A percentile compares a stretch with the other conserved stretches of the same genome.
phyloP scores from a whole-genome alignment of 2,888 invertebrate species.

The Lingula anatina region DNA sequence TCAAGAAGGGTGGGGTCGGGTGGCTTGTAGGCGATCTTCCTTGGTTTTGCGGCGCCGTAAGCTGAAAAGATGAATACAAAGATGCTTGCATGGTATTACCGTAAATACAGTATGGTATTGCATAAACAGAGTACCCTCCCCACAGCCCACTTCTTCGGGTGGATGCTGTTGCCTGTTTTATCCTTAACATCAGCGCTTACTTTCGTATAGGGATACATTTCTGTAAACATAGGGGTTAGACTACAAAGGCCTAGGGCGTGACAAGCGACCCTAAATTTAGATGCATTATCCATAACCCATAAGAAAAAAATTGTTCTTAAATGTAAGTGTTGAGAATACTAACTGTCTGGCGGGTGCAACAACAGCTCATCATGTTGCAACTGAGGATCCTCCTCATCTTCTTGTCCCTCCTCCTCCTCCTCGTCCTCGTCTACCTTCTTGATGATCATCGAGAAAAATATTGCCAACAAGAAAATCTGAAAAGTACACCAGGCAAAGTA shows the following conservation, averaged over 20 bases:
- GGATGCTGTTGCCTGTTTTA: not conserved
- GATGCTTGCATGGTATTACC: not conserved
- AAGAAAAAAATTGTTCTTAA: not conserved
- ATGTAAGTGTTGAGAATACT: slow-evolving; percentile 10
- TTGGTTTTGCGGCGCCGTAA: slow-evolving; percentile 24
- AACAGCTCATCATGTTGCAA: slow-evolving; percentile 46
- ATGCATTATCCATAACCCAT: not conserved
- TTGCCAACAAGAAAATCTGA: slow-evolving; percentile 45
- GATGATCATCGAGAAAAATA: slow-evolving; percentile 46
- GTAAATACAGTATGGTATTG: not conserved
- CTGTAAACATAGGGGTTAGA: not conserved
- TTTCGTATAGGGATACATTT: not conserved
- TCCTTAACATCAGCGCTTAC: not conserved
- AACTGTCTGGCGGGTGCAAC: slow-evolving; percentile 22
- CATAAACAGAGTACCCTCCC: not conserved
- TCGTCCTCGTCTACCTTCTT: slow-evolving; percentile 43
- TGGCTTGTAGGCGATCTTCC: slow-evolving; percentile 42
- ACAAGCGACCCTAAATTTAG: not conserved
- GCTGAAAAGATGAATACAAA: slow-evolving; percentile 11
- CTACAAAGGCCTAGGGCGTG: not conserved
- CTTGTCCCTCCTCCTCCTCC: slow-evolving; percentile 41
- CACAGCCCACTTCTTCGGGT: not conserved
- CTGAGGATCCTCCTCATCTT: slow-evolving; percentile 41
- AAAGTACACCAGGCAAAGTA: too few relatives aligned
- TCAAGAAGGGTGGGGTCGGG: slow-evolving; percentile 46